Base-by-base conservation (phyloP, 1,140 invertebrate genomes). In the Trypoxylus dichotomus region DNA sequence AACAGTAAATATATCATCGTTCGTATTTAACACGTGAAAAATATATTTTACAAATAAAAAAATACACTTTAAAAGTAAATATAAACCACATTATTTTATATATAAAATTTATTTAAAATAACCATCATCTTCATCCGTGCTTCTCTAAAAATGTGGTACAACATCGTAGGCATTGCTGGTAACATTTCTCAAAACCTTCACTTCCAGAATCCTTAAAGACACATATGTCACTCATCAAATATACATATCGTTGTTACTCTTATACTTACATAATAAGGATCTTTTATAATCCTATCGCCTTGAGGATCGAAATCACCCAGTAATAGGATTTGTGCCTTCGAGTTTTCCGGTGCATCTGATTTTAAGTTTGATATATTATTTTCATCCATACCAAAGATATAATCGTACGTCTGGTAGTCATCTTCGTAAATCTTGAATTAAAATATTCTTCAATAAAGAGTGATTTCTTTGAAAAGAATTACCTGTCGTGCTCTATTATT, bases 331-430 rank as follows among this genome's bases (percentile, higher is more conserved):
- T 93, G 91, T 0, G 95, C 93, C 83, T 90, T 93, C 68, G 87
- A 88, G 73, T 87, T 87, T 13, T 77, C 63, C 76, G 89, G 86
- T 77, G 90, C 90, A 76, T 90, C 86, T 19, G 85, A 84, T 25
- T 90, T 90, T 27, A 97, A 84, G 68, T 92, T 90, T 8, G 85
- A 87, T 84, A 96, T 94, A 83, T 96, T 97, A 19, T 91, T 89
- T 76, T 95, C 88, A 85, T 97, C 96, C 96, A 97, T 97, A 24
- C 95, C 95, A 87, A 97, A 95, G 77, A 97, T 96, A 83, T 91
- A 96, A 84, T 97, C 92, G 85, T 92, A 97, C 6, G 91, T 86
- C 11, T 89, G 84, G 82, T 96, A 97, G 85, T 97, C 96, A 29
- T 90, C 85, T 76, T 43, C 41, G 43, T 27, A 2, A 27, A 75